Percentiles rank a stretch among this genome's conserved stretches.
These are phyloP conservation scores for Pyrocoelia pectoralis DNA, from an alignment of 2,888 invertebrate genomes.

Conservation along the genomic window DNA sequence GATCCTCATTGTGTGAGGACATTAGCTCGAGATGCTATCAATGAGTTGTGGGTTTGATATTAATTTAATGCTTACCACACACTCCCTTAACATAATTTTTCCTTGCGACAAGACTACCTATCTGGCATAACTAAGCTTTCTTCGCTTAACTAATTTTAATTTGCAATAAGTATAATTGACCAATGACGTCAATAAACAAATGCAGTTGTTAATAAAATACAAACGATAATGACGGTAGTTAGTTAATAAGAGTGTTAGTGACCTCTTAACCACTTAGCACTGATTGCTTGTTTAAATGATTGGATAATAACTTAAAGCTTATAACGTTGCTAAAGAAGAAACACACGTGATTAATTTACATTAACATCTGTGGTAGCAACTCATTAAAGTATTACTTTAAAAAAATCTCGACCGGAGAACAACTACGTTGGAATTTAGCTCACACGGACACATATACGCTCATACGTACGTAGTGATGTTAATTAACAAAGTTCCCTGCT, in stretches of 20 bases:
- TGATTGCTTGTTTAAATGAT: conserved; percentile 47
- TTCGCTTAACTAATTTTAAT: conserved; percentile 32
- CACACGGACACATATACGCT: neutral
- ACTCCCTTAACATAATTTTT: conserved; percentile 44
- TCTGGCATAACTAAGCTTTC: neutral
- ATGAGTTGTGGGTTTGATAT: conserved; percentile 56
- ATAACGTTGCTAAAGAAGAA: conserved; percentile 38
- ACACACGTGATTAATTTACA: conserved; percentile 29
- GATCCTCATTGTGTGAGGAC: conserved; percentile 60
- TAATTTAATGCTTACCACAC: conserved; percentile 56
- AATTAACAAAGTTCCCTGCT: neutral
- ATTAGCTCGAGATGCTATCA: conserved; percentile 58
- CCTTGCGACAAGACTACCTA: conserved; percentile 18
- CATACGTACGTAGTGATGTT: neutral
- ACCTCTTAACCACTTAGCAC: conserved; percentile 47
- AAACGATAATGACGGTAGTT: conserved; percentile 41
- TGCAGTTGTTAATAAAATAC: conserved; percentile 41
- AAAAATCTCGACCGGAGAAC: neutral
- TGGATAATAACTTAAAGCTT: conserved; percentile 43
- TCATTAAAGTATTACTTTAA: neutral
- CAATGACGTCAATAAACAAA: conserved; percentile 42
- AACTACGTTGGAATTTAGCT: neutral
- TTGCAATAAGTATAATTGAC: conserved; percentile 42
- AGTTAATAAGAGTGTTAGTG: conserved; percentile 46
- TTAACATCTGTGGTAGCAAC: conserved; percentile 17